phyloP scores from a whole-genome alignment of 2,113 vertebrate genomes.

The Xiphorhynchus elegans region DNA sequence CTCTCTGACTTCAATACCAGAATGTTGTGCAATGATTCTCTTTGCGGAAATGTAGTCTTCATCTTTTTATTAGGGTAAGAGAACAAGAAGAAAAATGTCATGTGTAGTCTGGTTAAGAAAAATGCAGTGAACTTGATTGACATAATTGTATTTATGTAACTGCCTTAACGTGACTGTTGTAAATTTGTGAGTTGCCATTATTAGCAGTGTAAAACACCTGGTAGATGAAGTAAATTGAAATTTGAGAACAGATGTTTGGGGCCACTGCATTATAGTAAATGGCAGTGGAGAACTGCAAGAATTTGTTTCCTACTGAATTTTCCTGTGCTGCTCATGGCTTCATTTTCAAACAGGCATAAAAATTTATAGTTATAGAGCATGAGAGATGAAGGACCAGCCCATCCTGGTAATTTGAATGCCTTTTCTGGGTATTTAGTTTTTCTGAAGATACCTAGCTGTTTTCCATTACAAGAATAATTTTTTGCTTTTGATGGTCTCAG shows the following conservation, averaged over 20 bases:
- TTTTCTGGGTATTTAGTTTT: slow-evolving; percentile 20
- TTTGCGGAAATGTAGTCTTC: slow-evolving; percentile 46
- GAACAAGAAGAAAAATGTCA: slow-evolving; percentile 45
- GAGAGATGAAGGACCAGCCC: neutral
- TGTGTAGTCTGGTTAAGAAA: slow-evolving; percentile 46
- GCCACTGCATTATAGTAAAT: slow-evolving; percentile 37
- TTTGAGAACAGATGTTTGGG: slow-evolving; percentile 55
- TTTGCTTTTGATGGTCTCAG: slow-evolving; percentile 29
- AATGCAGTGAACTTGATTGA: slow-evolving; percentile 61
- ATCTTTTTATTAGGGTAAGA: slow-evolving; percentile 49
- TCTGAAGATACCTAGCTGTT: slow-evolving; percentile 29
- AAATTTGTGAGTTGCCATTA: slow-evolving; percentile 64
- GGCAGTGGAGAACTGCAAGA: neutral
- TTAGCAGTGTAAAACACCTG: slow-evolving; percentile 62
- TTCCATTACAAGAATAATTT: slow-evolving; percentile 8
- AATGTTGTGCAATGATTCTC: slow-evolving; percentile 51
- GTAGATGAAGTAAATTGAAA: slow-evolving; percentile 43
- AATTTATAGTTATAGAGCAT: neutral
- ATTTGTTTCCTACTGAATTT: slow-evolving; percentile 38
- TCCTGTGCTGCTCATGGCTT: neutral
- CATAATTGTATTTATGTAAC: slow-evolving; percentile 66
- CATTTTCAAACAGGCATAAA: neutral
- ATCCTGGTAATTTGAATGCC: neutral
- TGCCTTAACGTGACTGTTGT: slow-evolving; percentile 66
- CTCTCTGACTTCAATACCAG: slow-evolving; percentile 57